A percentile compares a stretch with the other conserved stretches of the same genome.
phyloP scores from a whole-genome alignment of 2,888 invertebrate genomes.

The Cryptophagus acutangulus region DNA sequence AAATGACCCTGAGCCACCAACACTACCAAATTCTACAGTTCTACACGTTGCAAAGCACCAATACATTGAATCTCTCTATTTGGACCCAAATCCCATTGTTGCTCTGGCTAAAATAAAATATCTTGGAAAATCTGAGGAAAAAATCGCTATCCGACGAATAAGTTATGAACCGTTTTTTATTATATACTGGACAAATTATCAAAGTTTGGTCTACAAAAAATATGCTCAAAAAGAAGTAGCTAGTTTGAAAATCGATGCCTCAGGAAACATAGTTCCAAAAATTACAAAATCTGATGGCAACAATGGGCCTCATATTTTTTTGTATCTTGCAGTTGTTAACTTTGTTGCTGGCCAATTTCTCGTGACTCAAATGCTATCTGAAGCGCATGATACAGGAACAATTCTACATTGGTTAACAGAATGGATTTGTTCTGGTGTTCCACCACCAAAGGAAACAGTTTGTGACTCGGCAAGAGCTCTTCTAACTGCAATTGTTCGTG shows the following conservation, averaged over 20 bases:
- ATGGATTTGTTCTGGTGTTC: conserved; percentile 8
- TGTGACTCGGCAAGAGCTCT: conserved; percentile 6
- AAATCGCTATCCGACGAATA: neutral
- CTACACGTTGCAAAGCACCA: too few relatives aligned
- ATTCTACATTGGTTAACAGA: conserved; percentile 1
- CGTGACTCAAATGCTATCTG: conserved; percentile 3
- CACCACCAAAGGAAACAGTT: too few relatives aligned
- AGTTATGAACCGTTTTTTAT: neutral
- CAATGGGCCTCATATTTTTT: neutral
- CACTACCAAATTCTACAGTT: too few relatives aligned
- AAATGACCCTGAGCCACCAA: neutral
- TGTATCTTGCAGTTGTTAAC: neutral
- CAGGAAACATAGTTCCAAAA: neutral
- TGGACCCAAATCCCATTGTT: too few relatives aligned
- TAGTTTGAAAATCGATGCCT: neutral
- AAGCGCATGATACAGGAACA: conserved; percentile 6
- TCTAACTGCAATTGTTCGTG: conserved; percentile 2
- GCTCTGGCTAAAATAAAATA: conserved; percentile 1
- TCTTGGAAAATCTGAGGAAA: neutral
- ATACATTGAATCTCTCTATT: too few relatives aligned
- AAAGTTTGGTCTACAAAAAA: neutral
- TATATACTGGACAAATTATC: neutral
- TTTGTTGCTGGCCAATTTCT: neutral
- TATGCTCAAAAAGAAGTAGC: neutral
- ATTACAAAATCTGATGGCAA: neutral